Conservation (phyloP, 1,140 invertebrate species). For the Thaumetopoea pityocampa region DNA sequence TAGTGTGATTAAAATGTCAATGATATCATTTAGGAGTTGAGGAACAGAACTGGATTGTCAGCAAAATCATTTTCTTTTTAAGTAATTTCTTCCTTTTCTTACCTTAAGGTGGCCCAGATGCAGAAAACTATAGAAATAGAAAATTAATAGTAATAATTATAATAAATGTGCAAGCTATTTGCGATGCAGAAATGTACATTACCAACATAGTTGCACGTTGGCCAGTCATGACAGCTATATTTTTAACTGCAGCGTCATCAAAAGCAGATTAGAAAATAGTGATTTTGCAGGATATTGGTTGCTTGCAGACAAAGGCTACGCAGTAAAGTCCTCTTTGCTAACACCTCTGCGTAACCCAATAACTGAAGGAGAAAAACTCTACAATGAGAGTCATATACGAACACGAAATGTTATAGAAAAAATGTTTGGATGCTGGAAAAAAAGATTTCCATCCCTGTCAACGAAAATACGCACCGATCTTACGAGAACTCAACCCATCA, state of each 20-base stretch:
- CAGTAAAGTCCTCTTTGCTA: constrained; percentile 5
- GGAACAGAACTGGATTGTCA: no score
- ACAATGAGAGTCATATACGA: constrained; percentile 17
- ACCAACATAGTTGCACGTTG: constrained; percentile 15
- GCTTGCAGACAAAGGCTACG: constrained; percentile 14
- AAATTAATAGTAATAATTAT: no score
- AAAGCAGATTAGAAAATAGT: constrained; percentile 4
- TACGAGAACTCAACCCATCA: not conserved
- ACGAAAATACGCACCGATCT: not conserved
- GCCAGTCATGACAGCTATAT: constrained; percentile 17
- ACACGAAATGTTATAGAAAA: constrained; percentile 20
- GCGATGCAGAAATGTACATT: constrained; percentile 10
- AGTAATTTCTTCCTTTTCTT: not conserved
- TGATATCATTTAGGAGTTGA: no score
- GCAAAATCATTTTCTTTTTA: not conserved
- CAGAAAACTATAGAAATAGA: constrained; percentile 9
- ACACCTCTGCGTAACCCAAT: constrained; percentile 4
- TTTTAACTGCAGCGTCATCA: constrained; percentile 13
- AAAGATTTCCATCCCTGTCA: constrained; percentile 16
- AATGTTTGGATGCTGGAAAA: constrained; percentile 22
- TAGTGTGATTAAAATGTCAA: no score
- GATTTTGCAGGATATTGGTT: constrained; percentile 6
- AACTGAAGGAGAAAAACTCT: constrained; percentile 7
- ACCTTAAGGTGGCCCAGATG: constrained; percentile 3
- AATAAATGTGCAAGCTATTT: constrained; percentile 13